Conservation (phyloP, 64 coral and sea anemone species). For the Platygyra sinensis region DNA sequence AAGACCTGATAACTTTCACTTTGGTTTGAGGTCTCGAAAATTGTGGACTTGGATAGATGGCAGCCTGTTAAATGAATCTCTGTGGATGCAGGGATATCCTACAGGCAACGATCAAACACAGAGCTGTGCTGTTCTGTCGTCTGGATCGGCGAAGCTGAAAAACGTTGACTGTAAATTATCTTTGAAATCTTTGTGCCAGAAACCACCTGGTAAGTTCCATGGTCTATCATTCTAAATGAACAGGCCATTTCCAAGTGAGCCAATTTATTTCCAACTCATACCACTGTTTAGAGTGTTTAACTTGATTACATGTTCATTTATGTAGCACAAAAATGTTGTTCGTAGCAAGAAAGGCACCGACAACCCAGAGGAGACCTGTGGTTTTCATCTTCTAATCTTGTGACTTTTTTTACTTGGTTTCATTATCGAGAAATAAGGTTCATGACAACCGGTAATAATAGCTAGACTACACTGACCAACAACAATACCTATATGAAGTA, state of each 20-base stretch:
- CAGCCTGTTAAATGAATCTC: not conserved
- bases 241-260: not conserved
- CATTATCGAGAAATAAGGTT: too few species aligned
- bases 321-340: too few species aligned
- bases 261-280: not conserved
- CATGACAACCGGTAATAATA: too few species aligned
- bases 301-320: too few species aligned
- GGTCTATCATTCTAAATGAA: too few species aligned
- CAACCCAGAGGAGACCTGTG: too few species aligned
- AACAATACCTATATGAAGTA: too few species aligned
- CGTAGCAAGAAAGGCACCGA: too few species aligned
- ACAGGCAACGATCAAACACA: not conserved
- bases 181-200: not conserved
- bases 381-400: too few species aligned
- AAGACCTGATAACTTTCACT: not conserved
- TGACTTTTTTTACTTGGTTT: too few species aligned
- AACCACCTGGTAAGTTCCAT: not conserved
- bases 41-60: not conserved
- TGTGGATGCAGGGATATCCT: conserved; percentile 24
- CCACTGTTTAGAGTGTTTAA: not conserved
- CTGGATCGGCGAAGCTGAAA: not conserved
- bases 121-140: not conserved
- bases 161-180: not conserved
- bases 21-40: not conserved
- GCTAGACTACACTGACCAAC: too few species aligned